Percentiles rank a stretch among this genome's conserved stretches.
Conservation (phyloP, 2,113 vertebrate genomes). For the Callipepla californica region DNA sequence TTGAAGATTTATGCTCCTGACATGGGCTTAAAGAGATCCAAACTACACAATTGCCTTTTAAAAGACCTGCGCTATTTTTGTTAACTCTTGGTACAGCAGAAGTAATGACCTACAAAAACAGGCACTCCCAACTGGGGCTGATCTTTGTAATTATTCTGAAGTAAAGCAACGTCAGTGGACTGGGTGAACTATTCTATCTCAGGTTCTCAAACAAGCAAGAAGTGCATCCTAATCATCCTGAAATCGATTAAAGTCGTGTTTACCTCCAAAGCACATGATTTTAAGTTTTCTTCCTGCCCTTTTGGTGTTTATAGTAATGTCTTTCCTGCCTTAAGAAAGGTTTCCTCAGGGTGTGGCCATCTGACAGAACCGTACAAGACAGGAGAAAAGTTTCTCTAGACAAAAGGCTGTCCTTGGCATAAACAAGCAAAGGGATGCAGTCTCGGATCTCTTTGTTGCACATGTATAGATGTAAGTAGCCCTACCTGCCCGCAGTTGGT, state of each 20-base stretch:
- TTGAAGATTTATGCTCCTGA: constrained; percentile 67
- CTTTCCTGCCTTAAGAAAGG: neutral
- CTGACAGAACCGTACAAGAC: neutral
- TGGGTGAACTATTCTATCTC: neutral
- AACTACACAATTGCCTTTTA: constrained; percentile 19
- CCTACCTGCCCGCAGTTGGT: neutral
- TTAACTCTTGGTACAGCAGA: constrained; percentile 22
- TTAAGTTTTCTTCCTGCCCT: neutral
- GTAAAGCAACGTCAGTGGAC: neutral
- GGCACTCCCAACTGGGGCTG: neutral
- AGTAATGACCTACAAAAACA: constrained; percentile 22
- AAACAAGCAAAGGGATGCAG: neutral
- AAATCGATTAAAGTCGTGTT: neutral
- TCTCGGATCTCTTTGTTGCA: neutral
- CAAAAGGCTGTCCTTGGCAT: neutral
- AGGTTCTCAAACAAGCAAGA: neutral
- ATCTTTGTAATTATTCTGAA: neutral
- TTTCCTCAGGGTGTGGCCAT: neutral
- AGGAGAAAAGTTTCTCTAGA: neutral
- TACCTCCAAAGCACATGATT: neutral
- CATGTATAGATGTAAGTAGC: neutral
- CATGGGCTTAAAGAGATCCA: constrained; percentile 57
- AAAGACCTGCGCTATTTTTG: neutral
- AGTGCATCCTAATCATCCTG: neutral
- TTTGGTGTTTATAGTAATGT: neutral